Conservation (phyloP, 2,113 vertebrate genomes). For the Oryzias javanicus region DNA sequence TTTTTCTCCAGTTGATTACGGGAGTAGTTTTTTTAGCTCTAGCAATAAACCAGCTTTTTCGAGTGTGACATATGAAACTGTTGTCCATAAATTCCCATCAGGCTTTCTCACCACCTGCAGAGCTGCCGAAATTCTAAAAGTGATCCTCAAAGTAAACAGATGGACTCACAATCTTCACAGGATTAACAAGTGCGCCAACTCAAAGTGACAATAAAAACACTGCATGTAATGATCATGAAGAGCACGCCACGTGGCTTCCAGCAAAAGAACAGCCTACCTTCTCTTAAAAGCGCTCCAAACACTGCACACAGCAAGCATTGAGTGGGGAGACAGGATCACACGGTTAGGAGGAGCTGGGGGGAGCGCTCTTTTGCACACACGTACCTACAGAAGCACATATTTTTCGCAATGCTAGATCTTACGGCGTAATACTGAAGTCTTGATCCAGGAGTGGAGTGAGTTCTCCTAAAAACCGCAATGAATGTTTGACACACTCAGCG, state of each 20-base stretch:
- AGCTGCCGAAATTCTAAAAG: background rate
- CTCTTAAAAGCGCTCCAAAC: slow-evolving; percentile 81
- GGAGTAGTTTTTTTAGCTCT: too few species aligned
- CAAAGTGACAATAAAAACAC: slow-evolving; percentile 36
- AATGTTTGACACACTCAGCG: slow-evolving; percentile 43
- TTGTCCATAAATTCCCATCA: background rate
- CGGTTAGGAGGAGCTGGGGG: slow-evolving; percentile 59
- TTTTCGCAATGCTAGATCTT: slow-evolving; percentile 77
- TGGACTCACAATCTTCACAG: slow-evolving; percentile 14
- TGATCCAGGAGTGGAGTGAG: slow-evolving; percentile 59
- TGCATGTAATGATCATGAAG: slow-evolving; percentile 43
- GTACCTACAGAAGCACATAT: slow-evolving; percentile 79
- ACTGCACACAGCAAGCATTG: slow-evolving; percentile 79
- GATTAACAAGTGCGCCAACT: background rate
- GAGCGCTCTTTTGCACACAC: slow-evolving; percentile 57
- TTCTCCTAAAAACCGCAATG: slow-evolving; percentile 65
- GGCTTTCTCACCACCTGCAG: background rate
- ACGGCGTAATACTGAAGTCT: slow-evolving; percentile 74
- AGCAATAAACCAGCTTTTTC: too few species aligned
- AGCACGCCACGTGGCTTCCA: slow-evolving; percentile 44
- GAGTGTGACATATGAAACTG: too few species aligned
- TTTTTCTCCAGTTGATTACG: too few species aligned
- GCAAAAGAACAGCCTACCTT: slow-evolving; percentile 74
- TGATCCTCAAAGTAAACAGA: background rate
- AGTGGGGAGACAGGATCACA: slow-evolving; percentile 75